phyloP scores from a whole-genome alignment of 2,888 invertebrate genomes.

The Mamestra brassicae region DNA sequence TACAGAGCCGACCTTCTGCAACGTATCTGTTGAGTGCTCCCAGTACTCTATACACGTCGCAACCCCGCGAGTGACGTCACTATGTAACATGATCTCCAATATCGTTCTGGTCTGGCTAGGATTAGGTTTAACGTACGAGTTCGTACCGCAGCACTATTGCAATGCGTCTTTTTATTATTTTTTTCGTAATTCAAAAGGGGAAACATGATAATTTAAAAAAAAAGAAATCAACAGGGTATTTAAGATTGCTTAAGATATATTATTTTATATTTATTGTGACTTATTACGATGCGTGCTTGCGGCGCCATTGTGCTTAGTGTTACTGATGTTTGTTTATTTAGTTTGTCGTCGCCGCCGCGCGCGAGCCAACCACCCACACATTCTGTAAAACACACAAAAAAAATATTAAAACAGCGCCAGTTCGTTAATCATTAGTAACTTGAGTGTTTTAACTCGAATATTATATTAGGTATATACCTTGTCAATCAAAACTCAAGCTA shows the following conservation, averaged over 20 bases:
- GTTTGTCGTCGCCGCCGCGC: conserved; percentile 55
- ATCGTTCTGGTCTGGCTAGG: conserved; percentile 65
- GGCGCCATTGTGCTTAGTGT: conserved; percentile 78
- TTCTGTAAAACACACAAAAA: background rate
- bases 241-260: conserved; percentile 90
- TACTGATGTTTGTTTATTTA: conserved; percentile 76
- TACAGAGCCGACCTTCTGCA: background rate
- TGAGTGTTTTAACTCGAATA: conserved; percentile 23
- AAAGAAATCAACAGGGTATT: conserved; percentile 91
- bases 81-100: conserved; percentile 67
- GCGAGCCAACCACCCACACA: background rate
- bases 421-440: background rate
- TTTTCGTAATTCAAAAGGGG: conserved; percentile 78
- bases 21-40: background rate
- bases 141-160: conserved; percentile 69
- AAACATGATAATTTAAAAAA: conserved; percentile 78
- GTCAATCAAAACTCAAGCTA: background rate
- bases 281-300: conserved; percentile 73
- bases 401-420: too few species aligned
- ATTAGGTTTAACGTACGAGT: conserved; percentile 59
- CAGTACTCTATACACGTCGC: background rate
- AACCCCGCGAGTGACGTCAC: conserved; percentile 41
- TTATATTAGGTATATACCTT: background rate
- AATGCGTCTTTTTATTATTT: conserved; percentile 65
- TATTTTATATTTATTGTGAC: conserved; percentile 88